These are phyloP conservation scores for Dinoponera quadriceps DNA, from an alignment of 1,140 invertebrate genomes.

Conservation along the genomic window DNA sequence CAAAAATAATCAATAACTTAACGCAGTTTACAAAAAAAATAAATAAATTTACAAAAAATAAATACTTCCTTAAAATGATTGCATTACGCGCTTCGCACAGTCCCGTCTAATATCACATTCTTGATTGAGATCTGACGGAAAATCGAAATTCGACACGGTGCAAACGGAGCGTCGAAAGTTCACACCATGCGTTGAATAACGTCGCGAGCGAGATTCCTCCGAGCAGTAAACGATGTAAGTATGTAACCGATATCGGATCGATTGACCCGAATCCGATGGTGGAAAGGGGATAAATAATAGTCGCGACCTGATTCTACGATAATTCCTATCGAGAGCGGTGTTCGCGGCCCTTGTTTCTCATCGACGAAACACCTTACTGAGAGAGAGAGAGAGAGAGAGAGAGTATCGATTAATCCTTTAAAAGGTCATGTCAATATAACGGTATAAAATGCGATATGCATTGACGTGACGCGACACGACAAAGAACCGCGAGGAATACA, in stretches of 20 bases:
- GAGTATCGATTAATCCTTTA: conserved; percentile 61
- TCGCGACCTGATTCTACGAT: conserved; percentile 49
- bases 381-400: too few relatives aligned
- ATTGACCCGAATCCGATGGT: conserved; percentile 40
- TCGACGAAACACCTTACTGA: conserved; percentile 56
- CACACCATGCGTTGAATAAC: background rate
- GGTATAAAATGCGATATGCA: conserved; percentile 59
- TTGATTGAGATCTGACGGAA: too few relatives aligned
- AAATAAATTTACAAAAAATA: too few relatives aligned
- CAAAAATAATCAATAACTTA: too few relatives aligned
- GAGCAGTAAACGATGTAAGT: conserved; percentile 51
- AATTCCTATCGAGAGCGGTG: conserved; percentile 59
- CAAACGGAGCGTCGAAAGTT: too few relatives aligned
- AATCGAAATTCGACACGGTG: too few relatives aligned
- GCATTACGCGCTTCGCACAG: too few relatives aligned
- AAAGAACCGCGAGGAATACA: conserved; percentile 45
- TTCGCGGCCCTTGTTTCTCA: conserved; percentile 48
- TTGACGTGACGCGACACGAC: conserved; percentile 50
- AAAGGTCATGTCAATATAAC: conserved; percentile 63
- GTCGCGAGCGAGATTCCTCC: conserved; percentile 18
- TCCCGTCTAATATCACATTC: too few relatives aligned
- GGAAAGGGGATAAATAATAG: conserved; percentile 60
- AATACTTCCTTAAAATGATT: too few relatives aligned
- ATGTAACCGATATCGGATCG: conserved; percentile 54
- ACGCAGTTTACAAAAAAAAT: too few relatives aligned